phyloP scores from a whole-genome alignment of 1,140 invertebrate species.

The Zaprionus camerounensis region DNA sequence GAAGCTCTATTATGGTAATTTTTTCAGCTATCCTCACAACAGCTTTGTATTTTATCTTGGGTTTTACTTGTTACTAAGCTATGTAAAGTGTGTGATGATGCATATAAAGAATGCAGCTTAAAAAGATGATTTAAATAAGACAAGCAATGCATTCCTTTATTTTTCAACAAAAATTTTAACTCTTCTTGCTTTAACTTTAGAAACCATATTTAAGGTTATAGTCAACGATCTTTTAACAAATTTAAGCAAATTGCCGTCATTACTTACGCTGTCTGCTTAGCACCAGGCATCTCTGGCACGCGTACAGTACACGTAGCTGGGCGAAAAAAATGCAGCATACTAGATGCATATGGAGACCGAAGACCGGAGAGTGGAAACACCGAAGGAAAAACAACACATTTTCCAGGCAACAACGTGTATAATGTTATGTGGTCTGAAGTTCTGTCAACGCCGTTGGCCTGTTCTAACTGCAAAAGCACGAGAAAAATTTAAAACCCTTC shows the following conservation, averaged over 20 bases:
- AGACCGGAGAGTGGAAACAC: not conserved
- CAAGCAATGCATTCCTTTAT: too few species aligned
- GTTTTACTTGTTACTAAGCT: not conserved
- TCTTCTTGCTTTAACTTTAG: too few species aligned
- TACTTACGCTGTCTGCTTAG: not conserved
- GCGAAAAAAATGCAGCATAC: constrained; percentile 9
- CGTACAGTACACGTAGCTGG: constrained; percentile 5
- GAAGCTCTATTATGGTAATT: constrained; percentile 17
- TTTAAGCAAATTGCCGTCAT: constrained; percentile 5
- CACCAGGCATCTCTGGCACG: constrained; percentile 14
- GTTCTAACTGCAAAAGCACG: constrained; percentile 19
- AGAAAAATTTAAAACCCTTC: constrained; percentile 53
- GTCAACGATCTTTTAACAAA: too few species aligned
- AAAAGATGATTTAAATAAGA: not conserved
- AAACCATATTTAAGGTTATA: too few species aligned
- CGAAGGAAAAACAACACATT: constrained; percentile 3
- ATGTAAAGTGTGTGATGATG: not conserved
- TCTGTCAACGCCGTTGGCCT: constrained; percentile 15
- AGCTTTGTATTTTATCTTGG: not conserved
- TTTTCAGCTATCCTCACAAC: not conserved
- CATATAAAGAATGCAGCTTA: not conserved
- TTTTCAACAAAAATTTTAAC: too few species aligned
- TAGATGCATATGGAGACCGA: not conserved
- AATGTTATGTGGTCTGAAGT: constrained; percentile 15
- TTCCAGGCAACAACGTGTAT: constrained; percentile 21